Evolutionary conservation across 2,888 invertebrate species (phyloP).

Genomic region (Phyllotreta cruciferae): DNA sequence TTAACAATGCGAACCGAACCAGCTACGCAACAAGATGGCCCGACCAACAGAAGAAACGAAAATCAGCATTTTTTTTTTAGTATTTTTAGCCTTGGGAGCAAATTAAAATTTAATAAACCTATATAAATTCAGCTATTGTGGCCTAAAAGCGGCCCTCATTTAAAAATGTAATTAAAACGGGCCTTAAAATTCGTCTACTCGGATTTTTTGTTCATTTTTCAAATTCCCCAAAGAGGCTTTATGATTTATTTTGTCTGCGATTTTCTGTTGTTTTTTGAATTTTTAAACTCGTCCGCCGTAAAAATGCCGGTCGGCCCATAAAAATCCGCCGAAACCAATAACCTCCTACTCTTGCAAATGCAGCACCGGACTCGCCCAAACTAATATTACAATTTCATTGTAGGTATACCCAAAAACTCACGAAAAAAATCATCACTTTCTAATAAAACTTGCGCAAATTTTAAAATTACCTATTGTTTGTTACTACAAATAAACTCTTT

Average conservation of each 20-base stretch:
- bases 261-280: constrained; percentile 61
- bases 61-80: constrained; percentile 42
- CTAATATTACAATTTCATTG: constrained; percentile 33
- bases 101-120: constrained; percentile 61
- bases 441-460: too few relatives aligned
- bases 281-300: constrained; percentile 60
- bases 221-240: constrained; percentile 55
- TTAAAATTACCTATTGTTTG: too few relatives aligned
- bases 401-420: too few relatives aligned
- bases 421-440: too few relatives aligned
- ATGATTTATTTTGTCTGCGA: constrained; percentile 62
- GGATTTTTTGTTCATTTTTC: constrained; percentile 56
- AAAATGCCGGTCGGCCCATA: constrained; percentile 59
- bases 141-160: constrained; percentile 54
- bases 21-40: too few relatives aligned
- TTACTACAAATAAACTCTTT: too few relatives aligned
- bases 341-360: constrained; percentile 39
- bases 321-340: constrained; percentile 49
- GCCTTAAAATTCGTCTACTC: constrained; percentile 47
- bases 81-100: constrained; percentile 47
- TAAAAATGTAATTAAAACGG: constrained; percentile 58
- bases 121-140: constrained; percentile 59
- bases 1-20: constrained; percentile 39
- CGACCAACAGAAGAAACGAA: constrained; percentile 39
- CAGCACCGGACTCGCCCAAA: constrained; percentile 42